These are phyloP conservation scores for Tetragnatha versicolor DNA, from an alignment of 1,140 invertebrate genomes.

Conservation along the genomic window DNA sequence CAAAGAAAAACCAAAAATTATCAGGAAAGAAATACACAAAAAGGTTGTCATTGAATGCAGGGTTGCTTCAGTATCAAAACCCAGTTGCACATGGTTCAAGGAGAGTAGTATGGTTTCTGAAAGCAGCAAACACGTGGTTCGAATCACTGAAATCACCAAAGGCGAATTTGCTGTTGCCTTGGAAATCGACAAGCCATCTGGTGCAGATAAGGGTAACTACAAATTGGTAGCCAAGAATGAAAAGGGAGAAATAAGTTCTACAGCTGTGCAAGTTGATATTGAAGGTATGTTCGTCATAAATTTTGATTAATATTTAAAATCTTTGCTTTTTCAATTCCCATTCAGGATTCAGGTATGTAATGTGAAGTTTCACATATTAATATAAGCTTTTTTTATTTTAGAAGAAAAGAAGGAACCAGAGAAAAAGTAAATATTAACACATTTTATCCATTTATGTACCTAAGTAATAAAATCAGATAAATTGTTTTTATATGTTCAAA, in stretches of 20 bases:
- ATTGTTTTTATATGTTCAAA: too few relatives aligned
- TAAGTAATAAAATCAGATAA: too few relatives aligned
- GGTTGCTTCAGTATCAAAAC: conserved; percentile 86
- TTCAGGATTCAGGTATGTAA: too few relatives aligned
- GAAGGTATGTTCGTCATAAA: conserved; percentile 42
- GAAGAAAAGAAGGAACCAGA: conserved; percentile 71
- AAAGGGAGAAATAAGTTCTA: conserved; percentile 90
- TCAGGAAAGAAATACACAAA: conserved; percentile 87
- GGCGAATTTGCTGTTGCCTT: conserved; percentile 60
- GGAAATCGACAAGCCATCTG: conserved; percentile 72
- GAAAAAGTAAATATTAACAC: conserved; percentile 57
- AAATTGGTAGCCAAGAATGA: conserved; percentile 91
- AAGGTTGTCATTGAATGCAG: conserved; percentile 89
- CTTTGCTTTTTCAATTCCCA: too few relatives aligned
- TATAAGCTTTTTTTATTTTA: conserved; percentile 59
- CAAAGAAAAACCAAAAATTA: conserved; percentile 87
- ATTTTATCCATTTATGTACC: background rate
- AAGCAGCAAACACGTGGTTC: conserved; percentile 76
- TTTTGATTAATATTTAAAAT: too few relatives aligned
- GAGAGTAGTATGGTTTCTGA: conserved; percentile 80
- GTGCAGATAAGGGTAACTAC: conserved; percentile 84
- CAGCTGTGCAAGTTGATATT: conserved; percentile 77
- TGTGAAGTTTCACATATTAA: too few relatives aligned
- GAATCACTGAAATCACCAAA: conserved; percentile 69
- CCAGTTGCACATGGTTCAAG: conserved; percentile 89